phyloP scores from a whole-genome alignment of 2,113 vertebrate species.

The Pygoscelis antarcticus region DNA sequence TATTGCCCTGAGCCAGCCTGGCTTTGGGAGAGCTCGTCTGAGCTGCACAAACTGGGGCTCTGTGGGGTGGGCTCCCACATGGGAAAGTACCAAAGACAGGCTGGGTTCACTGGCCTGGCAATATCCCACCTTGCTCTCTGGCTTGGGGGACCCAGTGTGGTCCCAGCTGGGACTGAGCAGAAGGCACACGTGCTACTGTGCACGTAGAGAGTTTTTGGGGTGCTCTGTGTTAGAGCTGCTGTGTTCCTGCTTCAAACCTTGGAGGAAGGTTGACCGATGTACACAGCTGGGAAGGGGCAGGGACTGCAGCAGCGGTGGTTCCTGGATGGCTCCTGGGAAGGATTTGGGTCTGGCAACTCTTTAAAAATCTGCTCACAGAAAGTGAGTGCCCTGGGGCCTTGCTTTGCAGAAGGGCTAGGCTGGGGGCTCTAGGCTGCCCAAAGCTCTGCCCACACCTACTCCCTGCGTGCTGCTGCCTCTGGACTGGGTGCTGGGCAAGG shows the following conservation, averaged over 20 bases:
- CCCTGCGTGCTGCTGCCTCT: not conserved
- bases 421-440: not conserved
- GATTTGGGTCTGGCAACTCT: not conserved
- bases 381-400: accelerated
- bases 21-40: not conserved
- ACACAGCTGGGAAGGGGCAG: not conserved
- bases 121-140: not conserved
- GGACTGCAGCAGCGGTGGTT: not conserved
- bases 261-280: accelerated
- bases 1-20: accelerated
- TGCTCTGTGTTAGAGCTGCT: not conserved
- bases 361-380: not conserved
- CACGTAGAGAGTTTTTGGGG: accelerated
- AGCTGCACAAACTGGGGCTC: not conserved
- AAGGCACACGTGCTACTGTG: accelerated
- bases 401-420: not conserved
- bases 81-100: accelerated
- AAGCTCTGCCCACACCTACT: not conserved
- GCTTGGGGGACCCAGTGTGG: accelerated
- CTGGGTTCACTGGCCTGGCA: not conserved
- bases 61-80: not conserved
- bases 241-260: not conserved
- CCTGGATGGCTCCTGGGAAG: not conserved
- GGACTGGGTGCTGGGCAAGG: accelerated
- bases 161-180: not conserved